phyloP scores from a whole-genome alignment of 2,888 invertebrate species.

The Polydrusus tereticollis region DNA sequence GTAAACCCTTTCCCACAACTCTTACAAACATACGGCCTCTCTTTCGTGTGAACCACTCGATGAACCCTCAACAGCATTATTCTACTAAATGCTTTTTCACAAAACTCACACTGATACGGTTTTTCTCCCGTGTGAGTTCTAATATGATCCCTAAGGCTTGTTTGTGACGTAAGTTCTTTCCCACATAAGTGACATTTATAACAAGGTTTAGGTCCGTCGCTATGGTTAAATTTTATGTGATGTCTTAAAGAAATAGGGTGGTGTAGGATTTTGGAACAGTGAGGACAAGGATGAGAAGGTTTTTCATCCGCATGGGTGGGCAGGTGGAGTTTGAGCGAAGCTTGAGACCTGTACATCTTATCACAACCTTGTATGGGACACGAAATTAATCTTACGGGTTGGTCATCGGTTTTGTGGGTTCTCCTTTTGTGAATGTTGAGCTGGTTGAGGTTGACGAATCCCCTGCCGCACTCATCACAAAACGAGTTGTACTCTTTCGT shows the following conservation, averaged over 20 bases:
- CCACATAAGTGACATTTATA: slow-evolving; percentile 47
- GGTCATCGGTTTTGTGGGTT: slow-evolving; percentile 42
- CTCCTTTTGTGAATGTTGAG: slow-evolving; percentile 46
- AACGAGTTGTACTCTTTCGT: slow-evolving; percentile 40
- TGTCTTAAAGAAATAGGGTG: slow-evolving; percentile 25
- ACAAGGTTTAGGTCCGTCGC: slow-evolving; percentile 48
- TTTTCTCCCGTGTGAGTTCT: slow-evolving; percentile 58
- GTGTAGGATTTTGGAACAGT: slow-evolving; percentile 35
- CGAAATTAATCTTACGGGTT: slow-evolving; percentile 21
- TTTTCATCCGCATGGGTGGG: slow-evolving; percentile 27
- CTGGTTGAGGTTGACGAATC: slow-evolving; percentile 42
- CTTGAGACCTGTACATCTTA: slow-evolving; percentile 51
- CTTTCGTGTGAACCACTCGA: slow-evolving; percentile 70
- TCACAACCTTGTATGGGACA: slow-evolving; percentile 52
- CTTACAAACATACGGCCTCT: slow-evolving; percentile 70
- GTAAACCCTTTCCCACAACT: slow-evolving; percentile 55
- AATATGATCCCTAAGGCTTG: slow-evolving; percentile 42
- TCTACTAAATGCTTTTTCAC: slow-evolving; percentile 62
- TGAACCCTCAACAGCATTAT: slow-evolving; percentile 67
- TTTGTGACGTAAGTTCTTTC: slow-evolving; percentile 27
- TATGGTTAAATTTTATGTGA: slow-evolving; percentile 54
- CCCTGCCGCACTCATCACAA: slow-evolving; percentile 52
- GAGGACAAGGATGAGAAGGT: slow-evolving; percentile 31
- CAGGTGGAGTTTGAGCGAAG: slow-evolving; percentile 53
- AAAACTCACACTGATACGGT: slow-evolving; percentile 56